Evolutionary conservation across 2,888 invertebrate genomes (phyloP), one percentile per base, ranked within the genome.

Genomic region (Zhengitettix transpicula): DNA sequence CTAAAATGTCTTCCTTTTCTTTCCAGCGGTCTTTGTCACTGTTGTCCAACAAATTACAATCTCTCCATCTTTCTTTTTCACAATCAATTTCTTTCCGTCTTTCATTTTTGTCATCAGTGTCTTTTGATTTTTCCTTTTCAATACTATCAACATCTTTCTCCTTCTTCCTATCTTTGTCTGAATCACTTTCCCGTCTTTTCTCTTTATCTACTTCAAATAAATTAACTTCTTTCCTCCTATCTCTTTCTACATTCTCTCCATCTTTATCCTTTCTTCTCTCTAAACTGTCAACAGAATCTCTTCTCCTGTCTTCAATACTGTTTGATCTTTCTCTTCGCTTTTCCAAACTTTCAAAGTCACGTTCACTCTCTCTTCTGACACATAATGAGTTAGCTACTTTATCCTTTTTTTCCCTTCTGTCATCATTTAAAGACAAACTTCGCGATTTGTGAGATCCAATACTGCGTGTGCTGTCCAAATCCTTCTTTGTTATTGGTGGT

Each of bases 291-390:
- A 44, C 58, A 56, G 61, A 59, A 54, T 64, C 60, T 42, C 66
- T 63, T 60, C 67, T 65, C 63, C 58, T 69, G 64, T 63, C 67
- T 63, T 61, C 69, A 66, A 14, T 41, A 14, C 55, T 17, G 60
- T 64, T 62, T 57, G 58, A 58, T 58, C 63, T 51, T 58, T 59
- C 56, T 65, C 63, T 3, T 58, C 62, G 51, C 67, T 61, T 67
- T 64, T 64, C 65, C 64, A 65, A 16, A 15, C 56, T 64, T 61
- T 67, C 56, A 40, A 54, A 67, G 65, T 69, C 69, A 66, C 68
- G 68, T 60, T 70, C 72, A 65, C 66, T 69, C 62, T 66, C 69
- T 66, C 68, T 72, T 66, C 66, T 70, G n/a, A 51, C 17, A 54
- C 59, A 59, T 3, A 60, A 52, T 40, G 58, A 53, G 17, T 53